Base-by-base conservation (phyloP, 2,888 invertebrate genomes). In the Mesoligia furuncula region DNA sequence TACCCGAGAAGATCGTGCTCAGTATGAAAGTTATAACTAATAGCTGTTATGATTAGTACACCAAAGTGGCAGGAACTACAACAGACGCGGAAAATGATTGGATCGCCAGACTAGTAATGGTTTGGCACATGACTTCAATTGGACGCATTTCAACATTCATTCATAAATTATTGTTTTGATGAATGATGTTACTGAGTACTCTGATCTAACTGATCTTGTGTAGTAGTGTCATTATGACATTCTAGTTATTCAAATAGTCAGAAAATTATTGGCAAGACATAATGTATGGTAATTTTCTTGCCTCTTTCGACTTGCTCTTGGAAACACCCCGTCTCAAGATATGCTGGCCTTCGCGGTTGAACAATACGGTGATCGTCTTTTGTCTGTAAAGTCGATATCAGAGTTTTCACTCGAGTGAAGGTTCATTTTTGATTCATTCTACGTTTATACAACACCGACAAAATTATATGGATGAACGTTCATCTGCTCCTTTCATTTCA, bases 71-170 rank as follows among this genome's bases (percentile, higher is more conserved):
- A 51, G 59, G 51, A 77, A 82, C 42, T 77, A 45, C 24, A 57
- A 65, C n/a, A 66, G 42, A 36, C 1, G 11, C 42, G 77, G 66
- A 36, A 77, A 77, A 59, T 61, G 27, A 79, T 79, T 61, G 51
- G 59, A 59, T 65, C 48, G 42, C n/a, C n/a, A 68, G 57, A 62
- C 61, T 61, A 51, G 65, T 61, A 70, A 74, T 61, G 31, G 62
- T 81, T 81, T 81, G 81, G 81, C 81, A 57, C 81, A 27, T 61
- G 61, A 20, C 80, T 72, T 62, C 27, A 48, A 71, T 85, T 81
- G 85, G 85, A 70, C 85, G 57, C 61, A 81, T 75, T 81, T 81
- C 85, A 81, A 81, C 48, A 42, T 70, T 59, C 76, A 75, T 76
- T 82, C 82, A 82, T 64, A 71, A 75, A 81, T 75, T 75, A 75